Evolutionary conservation across 1,140 invertebrate species (phyloP), one percentile per base, ranked within the genome.

Genomic region (Eriocheir sinensis): DNA sequence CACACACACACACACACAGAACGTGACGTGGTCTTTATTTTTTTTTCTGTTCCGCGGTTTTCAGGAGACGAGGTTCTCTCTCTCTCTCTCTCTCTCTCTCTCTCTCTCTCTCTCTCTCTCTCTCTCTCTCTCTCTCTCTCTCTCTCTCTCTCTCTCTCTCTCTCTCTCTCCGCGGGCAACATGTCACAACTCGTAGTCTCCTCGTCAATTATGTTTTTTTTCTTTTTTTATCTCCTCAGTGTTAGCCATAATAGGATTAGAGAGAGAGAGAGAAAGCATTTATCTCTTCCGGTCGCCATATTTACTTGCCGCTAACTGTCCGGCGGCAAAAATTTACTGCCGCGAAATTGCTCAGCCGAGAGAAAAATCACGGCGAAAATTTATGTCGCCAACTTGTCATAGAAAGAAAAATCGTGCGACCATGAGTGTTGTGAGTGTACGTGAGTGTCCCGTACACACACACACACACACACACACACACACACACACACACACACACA

Each of bases 61-160:
- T 15, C 15, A 4, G 4, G 53, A 8, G 8, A 21, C 21, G 2
- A 60, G 17, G 53, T 27, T 60, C 2, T 60, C 17, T 60, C 2
- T 8, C 17, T 60, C 17, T 60, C 53, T 60, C 53, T 60, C 53
- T 60, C 53, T 60, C 53, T 60, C 53, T 60, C 53, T 60, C 53
- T 60, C 53, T 60, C 53, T 60, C 53, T 60, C 53, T 60, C 53
- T 60, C 53, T 60, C 53, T 60, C 53, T 60, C 53, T 60, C 53
- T 60, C 53, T 60, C 53, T 60, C 53, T 60, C 53, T 60, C 53
- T 60, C 53, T 60, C 53, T 60, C 53, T 60, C 53, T 60, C 53
- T 60, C 53, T 60, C 53, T 60, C 53, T 60, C 53, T 60, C 53
- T 60, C 53, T 60, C 53, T 60, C 53, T 60, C 53, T 60, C 53